These are phyloP conservation scores for Ceryle rudis DNA, from an alignment of 2,797 vertebrate species.

Conservation along the genomic window DNA sequence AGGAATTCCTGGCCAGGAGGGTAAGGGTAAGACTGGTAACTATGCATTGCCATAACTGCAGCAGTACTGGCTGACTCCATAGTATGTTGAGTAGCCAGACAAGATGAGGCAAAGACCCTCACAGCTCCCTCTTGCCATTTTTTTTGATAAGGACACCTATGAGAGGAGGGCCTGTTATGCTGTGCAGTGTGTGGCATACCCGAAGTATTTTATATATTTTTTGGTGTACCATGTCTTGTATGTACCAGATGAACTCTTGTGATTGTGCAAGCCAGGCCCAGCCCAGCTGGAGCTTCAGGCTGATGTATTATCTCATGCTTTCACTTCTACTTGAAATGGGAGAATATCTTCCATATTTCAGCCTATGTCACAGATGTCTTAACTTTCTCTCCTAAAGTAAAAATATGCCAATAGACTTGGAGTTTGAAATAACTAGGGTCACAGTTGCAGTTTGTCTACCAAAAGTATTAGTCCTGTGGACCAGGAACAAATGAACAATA, in stretches of 20 bases:
- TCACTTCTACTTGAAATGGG: neutral
- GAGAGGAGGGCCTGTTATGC: neutral
- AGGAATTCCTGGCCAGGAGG: neutral
- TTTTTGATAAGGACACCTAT: neutral
- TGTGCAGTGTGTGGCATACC: neutral
- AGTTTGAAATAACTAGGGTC: neutral
- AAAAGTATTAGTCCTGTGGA: neutral
- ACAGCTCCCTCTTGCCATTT: neutral
- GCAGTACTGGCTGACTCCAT: neutral
- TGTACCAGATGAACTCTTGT: neutral
- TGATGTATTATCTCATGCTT: neutral
- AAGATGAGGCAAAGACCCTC: neutral
- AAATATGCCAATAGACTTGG: neutral
- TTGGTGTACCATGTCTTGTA: neutral
- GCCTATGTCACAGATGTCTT: fast-evolving
- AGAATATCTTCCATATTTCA: neutral
- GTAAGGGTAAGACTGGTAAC: neutral
- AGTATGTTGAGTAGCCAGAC: neutral
- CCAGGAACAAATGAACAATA: neutral
- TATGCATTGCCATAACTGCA: neutral
- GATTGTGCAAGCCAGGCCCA: neutral
- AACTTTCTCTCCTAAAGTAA: neutral
- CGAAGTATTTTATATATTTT: neutral
- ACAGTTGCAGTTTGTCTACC: neutral
- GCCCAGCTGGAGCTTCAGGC: neutral